Percentiles rank a stretch among this genome's conserved stretches.
These are phyloP conservation scores for Argyresthia albistria DNA, from an alignment of 2,888 invertebrate genomes.

Conservation along the genomic window DNA sequence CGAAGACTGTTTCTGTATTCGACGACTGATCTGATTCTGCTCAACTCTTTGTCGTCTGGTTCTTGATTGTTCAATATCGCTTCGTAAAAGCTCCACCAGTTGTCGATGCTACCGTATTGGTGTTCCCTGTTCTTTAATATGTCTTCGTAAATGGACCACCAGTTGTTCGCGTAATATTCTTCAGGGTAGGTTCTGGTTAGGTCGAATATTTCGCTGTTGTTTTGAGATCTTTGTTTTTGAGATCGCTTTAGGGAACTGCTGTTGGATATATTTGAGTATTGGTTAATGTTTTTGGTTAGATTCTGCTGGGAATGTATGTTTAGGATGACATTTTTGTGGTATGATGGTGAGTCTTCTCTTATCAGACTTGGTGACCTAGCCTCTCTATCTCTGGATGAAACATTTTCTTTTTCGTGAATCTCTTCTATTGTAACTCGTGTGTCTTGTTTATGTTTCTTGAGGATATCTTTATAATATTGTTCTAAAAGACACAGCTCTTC, in stretches of 20 bases:
- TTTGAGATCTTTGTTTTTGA: slow-evolving; percentile 26
- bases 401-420: slow-evolving; percentile 31
- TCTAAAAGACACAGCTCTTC: slow-evolving; percentile 60
- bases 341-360: slow-evolving; percentile 26
- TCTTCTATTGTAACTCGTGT: slow-evolving; percentile 14
- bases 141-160: slow-evolving; percentile 66
- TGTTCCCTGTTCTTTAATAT: slow-evolving; percentile 50
- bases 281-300: slow-evolving; percentile 30
- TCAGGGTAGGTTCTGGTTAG: slow-evolving; percentile 51
- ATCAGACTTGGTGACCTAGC: slow-evolving; percentile 18
- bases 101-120: slow-evolving; percentile 61
- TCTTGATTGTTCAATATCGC: slow-evolving; percentile 40
- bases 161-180: slow-evolving; percentile 65
- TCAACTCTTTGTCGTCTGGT: slow-evolving; percentile 35
- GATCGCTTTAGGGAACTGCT: slow-evolving; percentile 27
- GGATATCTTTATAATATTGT: slow-evolving; percentile 59
- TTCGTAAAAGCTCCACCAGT: slow-evolving; percentile 66
- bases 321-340: slow-evolving; percentile 35
- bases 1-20: slow-evolving; percentile 29
- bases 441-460: slow-evolving; percentile 44
- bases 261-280: slow-evolving; percentile 24
- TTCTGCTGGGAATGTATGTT: slow-evolving; percentile 35
- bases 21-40: slow-evolving; percentile 33
- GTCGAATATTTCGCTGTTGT: slow-evolving; percentile 47
- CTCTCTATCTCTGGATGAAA: slow-evolving; percentile 17